phyloP scores from a whole-genome alignment of 2,113 vertebrate genomes.

The Microtus pennsylvanicus region DNA sequence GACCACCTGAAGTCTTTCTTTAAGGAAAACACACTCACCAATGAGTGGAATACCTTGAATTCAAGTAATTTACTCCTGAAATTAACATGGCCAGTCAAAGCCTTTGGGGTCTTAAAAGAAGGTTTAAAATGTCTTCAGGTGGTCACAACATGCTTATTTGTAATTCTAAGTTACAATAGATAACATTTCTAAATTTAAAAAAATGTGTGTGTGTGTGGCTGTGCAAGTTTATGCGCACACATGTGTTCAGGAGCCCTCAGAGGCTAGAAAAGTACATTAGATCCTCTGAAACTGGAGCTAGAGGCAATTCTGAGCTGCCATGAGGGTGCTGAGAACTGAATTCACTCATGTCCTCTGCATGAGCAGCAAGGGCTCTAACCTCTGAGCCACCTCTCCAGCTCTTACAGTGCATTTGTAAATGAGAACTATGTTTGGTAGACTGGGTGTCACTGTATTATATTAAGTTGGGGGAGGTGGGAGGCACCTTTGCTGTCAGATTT shows the following conservation, averaged over 20 bases:
- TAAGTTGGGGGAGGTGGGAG: background rate
- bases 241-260: background rate
- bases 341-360: background rate
- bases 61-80: constrained; percentile 26
- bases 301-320: background rate
- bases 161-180: background rate
- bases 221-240: background rate
- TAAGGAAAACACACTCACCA: constrained; percentile 1
- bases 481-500: background rate
- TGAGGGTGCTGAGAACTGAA: background rate
- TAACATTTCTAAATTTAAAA: background rate
- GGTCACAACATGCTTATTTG: background rate
- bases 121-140: constrained; percentile 34
- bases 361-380: background rate
- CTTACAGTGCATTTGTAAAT: background rate
- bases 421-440: background rate
- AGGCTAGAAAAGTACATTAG: background rate
- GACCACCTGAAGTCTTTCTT: background rate
- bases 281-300: background rate
- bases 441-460: background rate
- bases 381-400: background rate
- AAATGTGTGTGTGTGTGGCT: background rate
- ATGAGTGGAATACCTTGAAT: background rate
- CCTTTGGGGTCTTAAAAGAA: background rate
- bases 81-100: background rate